Evolutionary conservation across 2,888 invertebrate genomes (phyloP).

Genomic region (Pocota personata): DNA sequence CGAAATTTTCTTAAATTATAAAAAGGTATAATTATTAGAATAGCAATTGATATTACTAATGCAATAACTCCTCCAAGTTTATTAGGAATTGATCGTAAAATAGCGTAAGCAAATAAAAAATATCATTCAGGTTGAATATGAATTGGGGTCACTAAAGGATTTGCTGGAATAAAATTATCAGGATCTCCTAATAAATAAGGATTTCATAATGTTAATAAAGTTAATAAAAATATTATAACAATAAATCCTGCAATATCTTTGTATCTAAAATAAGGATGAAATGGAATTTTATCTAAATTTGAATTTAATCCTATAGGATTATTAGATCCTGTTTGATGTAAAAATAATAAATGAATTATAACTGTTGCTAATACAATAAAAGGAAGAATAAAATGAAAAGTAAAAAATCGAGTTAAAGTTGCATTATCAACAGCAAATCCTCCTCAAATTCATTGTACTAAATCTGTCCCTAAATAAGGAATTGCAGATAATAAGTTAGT

Average conservation of each 20-base stretch:
- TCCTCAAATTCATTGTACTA: too few species aligned
- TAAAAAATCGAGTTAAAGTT: constrained; percentile 89
- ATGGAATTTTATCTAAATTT: too few species aligned
- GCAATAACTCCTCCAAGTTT: constrained; percentile 88
- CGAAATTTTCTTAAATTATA: too few species aligned
- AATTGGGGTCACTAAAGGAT: constrained; percentile 85
- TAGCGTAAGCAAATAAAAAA: constrained; percentile 92
- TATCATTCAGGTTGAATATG: constrained; percentile 95
- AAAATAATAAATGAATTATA: constrained; percentile 86
- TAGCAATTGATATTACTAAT: too few species aligned
- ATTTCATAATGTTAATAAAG: constrained; percentile 84
- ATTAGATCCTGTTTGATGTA: constrained; percentile 88
- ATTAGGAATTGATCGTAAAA: constrained; percentile 91
- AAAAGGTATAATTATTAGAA: too few species aligned
- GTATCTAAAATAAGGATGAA: too few species aligned
- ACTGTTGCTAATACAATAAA: constrained; percentile 86
- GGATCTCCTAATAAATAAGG: constrained; percentile 87
- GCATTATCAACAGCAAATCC: too few species aligned
- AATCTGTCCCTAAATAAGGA: too few species aligned
- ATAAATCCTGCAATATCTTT: too few species aligned
- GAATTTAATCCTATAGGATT: constrained; percentile 88
- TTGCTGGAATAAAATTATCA: constrained; percentile 88
- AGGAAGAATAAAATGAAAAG: constrained; percentile 89
- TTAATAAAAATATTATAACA: too few species aligned
- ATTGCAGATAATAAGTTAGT: too few species aligned